Evolutionary conservation across 2,888 invertebrate genomes (phyloP).

Genomic region (Tupiocoris notatus): DNA sequence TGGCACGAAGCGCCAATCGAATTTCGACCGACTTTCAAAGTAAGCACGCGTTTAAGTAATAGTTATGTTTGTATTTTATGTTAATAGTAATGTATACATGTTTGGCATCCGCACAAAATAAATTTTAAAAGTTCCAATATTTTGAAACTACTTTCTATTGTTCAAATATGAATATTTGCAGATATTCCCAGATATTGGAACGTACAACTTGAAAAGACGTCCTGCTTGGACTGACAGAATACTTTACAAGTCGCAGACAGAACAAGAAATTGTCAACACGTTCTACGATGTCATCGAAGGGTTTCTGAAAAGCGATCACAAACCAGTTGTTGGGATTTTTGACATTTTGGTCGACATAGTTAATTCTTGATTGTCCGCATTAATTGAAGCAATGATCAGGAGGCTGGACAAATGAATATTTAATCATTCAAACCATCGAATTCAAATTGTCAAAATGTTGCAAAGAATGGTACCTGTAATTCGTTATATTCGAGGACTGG

Average conservation of each 20-base stretch:
- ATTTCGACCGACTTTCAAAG: slow-evolving; percentile 44
- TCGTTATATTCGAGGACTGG: no score
- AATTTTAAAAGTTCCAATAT: no score
- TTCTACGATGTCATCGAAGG: slow-evolving; percentile 72
- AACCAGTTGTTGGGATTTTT: slow-evolving; percentile 82
- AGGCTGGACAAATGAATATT: no score
- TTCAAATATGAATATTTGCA: slow-evolving; percentile 7
- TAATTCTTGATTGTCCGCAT: not conserved
- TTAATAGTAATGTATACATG: no score
- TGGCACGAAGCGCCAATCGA: slow-evolving; percentile 39
- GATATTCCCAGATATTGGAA: slow-evolving; percentile 29
- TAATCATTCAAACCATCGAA: no score
- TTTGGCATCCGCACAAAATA: no score
- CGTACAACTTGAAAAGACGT: slow-evolving; percentile 54
- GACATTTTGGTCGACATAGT: slow-evolving; percentile 57
- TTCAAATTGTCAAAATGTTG: no score
- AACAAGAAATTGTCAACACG: slow-evolving; percentile 68
- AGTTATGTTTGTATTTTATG: no score
- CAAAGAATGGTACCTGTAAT: no score
- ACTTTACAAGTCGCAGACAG: slow-evolving; percentile 75
- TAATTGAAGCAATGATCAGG: no score
- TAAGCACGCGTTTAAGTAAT: no score
- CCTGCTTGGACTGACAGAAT: slow-evolving; percentile 95
- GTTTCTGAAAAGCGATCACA: slow-evolving; percentile 85
- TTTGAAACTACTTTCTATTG: no score